Conservation (phyloP, 2,113 vertebrate species). For the Pelecanoides urinatrix region DNA sequence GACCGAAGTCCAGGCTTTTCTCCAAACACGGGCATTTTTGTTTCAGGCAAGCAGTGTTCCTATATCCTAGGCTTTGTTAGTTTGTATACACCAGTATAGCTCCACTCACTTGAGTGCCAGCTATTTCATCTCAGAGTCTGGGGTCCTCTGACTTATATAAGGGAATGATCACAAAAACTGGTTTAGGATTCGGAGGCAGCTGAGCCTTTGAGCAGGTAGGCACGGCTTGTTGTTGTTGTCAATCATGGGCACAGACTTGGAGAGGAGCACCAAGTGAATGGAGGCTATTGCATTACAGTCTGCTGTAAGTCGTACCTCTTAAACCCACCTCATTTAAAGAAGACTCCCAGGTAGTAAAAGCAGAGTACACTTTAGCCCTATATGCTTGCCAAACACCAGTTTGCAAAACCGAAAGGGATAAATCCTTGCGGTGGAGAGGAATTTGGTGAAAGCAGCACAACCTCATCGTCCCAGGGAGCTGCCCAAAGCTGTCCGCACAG, state of each 20-base stretch:
- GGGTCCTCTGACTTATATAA: not conserved
- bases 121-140: not conserved
- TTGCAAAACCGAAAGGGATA: not conserved
- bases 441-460: fast-evolving
- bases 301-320: not conserved
- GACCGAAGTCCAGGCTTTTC: not conserved
- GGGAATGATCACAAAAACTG: not conserved
- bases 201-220: not conserved
- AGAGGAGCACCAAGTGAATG: not conserved
- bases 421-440: not conserved
- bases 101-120: not conserved
- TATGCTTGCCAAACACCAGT: not conserved
- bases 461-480: not conserved
- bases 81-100: not conserved
- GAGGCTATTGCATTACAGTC: not conserved
- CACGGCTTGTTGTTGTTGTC: not conserved
- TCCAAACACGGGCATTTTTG: not conserved
- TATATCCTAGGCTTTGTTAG: not conserved
- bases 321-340: not conserved
- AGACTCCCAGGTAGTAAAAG: not conserved
- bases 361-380: not conserved
- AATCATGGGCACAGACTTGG: not conserved
- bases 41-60: not conserved
- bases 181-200: not conserved
- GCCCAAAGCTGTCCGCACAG: not conserved